Base-by-base conservation (phyloP, 64 coral and sea anemone species). In the Pachyseris speciosa region DNA sequence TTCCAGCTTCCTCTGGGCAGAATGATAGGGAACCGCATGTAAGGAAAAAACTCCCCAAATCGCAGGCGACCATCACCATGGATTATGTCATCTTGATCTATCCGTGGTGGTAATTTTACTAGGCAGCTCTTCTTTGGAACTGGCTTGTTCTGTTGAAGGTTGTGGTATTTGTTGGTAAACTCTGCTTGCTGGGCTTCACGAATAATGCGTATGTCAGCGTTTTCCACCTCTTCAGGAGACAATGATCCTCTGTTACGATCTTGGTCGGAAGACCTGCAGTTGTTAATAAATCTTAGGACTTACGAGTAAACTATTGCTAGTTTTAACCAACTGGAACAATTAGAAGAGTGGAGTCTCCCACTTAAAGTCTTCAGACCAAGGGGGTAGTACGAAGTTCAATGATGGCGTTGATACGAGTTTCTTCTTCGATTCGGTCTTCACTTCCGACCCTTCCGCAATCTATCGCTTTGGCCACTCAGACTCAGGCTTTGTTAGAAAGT, bases 281-380 rank as follows among this genome's bases (percentile, higher is more conserved):
- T 93, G 10, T 52, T 24, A 72, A 93, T 15, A 61, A 86, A 90
- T 34, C 72, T 68, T 86, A 42, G 53, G 40, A 87, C 69, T 72
- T 72, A 93, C 32, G 55, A 11, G 58, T 24, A 61, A 11, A 53
- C 50, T 61, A 20, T 61, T 11, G 58, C 27, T 5, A 61, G 20
- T 30, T 38, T 74, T 27, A 39, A 25, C 16, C 78, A 64, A 67
- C 13, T 80, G 65, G 63, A 90, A 45, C 78, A 81, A 31, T 50
- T 42, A 33, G 43, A 41, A 19, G 88, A 55, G 19, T 79, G 38
- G 60, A 80, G 44, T 59, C 57, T 61, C 57, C n/a, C 57, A n/a
- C 25, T 30, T 61, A 38, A 13, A 37, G 20, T 34, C 34, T 15
- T 61, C 48, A 17, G 37, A 5, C 67, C 67, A 42, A 17, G 20